Base-by-base conservation (phyloP, 2,888 invertebrate species). In the Willowsia nigromaculata region DNA sequence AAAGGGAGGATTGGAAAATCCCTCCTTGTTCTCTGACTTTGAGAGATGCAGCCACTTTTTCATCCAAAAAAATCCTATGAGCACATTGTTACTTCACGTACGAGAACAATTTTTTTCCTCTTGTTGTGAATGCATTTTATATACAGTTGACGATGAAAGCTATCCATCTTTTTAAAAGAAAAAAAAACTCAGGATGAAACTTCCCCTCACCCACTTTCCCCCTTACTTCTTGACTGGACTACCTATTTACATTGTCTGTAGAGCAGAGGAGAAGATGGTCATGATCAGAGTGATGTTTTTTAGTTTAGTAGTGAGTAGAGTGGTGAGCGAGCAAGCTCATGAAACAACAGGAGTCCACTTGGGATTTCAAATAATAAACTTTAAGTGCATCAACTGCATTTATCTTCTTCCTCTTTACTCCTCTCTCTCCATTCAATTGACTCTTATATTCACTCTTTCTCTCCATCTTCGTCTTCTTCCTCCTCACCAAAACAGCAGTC, bases 301-400 rank as follows among this genome's bases (percentile, higher is more conserved):
- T 53, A n/a, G 53, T 53, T 18, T 18, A 18, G 53, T 43, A 13
- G 9, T 43, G 43, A 13, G 9, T 13, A 6, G 43, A 11, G 53
- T 53, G 18, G 53, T 18, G 30, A 59, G 65, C n/a, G 33, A 33
- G 65, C 33, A 33, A 33, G 43, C 74, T 84, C 84, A 84, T 84
- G 71, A 86, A 86, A 86, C 86, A 86, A 86, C 86, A 80, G 82
- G 87, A 87, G 87, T 82, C 87, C 87, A 74, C 82, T 56, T 37
- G 87, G 82, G 87, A 87, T 81, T 85, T 82, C 56, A 82, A 87
- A 87, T 87, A 87, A 87, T 87, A 87, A 87, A 81, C 81, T 53
- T 68, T 53, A 87, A 87, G 87, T 87, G 87, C 87, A 65, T 65
- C 65, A 81, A 76, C 81, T 87, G 82, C 87, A 87, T 87, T 87